Percentiles rank a stretch among this genome's conserved stretches.
Evolutionary conservation across 2,888 invertebrate genomes (phyloP).

Genomic region (Drosophila rellima): DNA sequence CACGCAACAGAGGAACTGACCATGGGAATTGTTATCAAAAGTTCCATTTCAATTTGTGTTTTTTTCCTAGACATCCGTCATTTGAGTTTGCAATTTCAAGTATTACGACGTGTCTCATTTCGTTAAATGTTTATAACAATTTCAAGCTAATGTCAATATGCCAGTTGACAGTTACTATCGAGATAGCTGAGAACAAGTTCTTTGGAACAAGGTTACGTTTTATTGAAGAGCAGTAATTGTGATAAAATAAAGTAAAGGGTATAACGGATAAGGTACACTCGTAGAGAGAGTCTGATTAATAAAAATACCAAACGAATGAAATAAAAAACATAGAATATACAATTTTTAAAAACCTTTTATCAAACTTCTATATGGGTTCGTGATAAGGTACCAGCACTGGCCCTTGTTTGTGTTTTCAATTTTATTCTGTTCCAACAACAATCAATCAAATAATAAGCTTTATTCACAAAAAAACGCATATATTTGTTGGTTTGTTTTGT

Average conservation of each 20-base stretch:
- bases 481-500: not conserved
- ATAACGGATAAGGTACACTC: not conserved
- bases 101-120: constrained; percentile 4
- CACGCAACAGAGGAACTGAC: constrained; percentile 42
- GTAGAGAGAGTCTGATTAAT: no score
- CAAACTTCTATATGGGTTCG: no score
- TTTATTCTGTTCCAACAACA: not conserved
- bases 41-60: constrained; percentile 2
- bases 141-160: constrained; percentile 5
- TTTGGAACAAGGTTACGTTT: constrained; percentile 6
- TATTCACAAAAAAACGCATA: not conserved
- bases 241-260: not conserved
- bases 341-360: no score
- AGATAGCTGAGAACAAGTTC: constrained; percentile 4
- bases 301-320: no score
- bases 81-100: not conserved
- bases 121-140: not conserved
- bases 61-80: constrained; percentile 30
- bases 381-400: no score
- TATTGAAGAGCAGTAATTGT: not conserved
- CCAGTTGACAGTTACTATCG: not conserved
- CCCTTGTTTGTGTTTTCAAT: no score
- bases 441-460: constrained; percentile 14
- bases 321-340: no score
- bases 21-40: constrained; percentile 45